Conservation (phyloP, 2,113 vertebrate genomes). For the Phainopepla nitens region DNA sequence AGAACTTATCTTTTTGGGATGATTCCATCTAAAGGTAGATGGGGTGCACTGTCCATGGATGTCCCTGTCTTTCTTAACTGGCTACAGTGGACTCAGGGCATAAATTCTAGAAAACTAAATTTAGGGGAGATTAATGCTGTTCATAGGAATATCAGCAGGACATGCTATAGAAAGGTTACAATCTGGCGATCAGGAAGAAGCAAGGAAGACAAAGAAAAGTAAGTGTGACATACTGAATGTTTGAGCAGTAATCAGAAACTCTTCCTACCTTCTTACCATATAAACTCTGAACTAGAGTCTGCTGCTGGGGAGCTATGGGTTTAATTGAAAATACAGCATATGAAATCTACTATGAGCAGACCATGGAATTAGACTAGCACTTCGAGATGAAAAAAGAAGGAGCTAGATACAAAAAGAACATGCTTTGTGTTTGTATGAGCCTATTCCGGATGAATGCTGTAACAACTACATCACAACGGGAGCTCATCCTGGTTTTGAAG, state of each 20-base stretch:
- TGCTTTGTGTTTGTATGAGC: neutral
- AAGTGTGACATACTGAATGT: neutral
- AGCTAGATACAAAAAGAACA: rapidly evolving
- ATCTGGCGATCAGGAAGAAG: neutral
- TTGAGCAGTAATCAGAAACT: neutral
- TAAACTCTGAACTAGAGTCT: neutral
- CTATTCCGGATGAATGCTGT: rapidly evolving
- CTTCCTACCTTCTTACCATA: neutral
- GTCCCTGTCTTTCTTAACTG: neutral
- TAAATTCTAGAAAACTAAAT: neutral
- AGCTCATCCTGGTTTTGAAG: neutral
- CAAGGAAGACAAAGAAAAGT: neutral
- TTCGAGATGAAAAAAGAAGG: neutral
- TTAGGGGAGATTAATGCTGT: neutral
- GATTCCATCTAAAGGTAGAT: neutral
- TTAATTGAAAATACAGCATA: neutral
- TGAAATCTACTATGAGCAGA: neutral
- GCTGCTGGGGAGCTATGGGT: neutral
- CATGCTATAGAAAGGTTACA: neutral
- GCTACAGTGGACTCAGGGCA: neutral
- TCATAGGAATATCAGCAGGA: neutral
- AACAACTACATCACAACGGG: neutral
- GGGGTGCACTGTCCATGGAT: rapidly evolving
- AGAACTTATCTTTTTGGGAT: neutral
- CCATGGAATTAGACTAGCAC: neutral